Evolutionary conservation across 2,797 vertebrate species (phyloP).

Genomic region (Micrastur ruficollis): DNA sequence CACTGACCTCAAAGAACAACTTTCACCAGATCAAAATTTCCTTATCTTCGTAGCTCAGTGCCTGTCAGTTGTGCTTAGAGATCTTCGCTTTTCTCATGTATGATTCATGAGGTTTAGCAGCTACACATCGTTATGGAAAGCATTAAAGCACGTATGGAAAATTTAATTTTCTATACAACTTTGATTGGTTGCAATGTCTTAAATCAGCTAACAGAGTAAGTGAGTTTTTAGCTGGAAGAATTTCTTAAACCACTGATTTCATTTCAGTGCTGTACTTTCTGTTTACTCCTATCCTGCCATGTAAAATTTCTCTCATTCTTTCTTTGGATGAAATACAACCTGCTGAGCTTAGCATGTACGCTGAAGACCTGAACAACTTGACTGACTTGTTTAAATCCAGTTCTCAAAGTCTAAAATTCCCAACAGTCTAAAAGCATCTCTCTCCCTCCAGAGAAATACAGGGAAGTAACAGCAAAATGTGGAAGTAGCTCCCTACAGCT

Average conservation of each 20-base stretch:
- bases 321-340: not conserved
- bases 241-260: not conserved
- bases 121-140: not conserved
- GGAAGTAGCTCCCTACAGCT: not conserved
- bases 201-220: not conserved
- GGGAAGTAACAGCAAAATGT: not conserved
- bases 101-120: not conserved
- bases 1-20: not conserved
- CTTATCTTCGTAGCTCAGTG: not conserved
- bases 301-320: not conserved
- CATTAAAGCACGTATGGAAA: not conserved
- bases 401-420: not conserved
- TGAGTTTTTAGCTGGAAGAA: not conserved
- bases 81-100: not conserved
- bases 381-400: conserved; percentile 26
- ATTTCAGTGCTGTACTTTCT: not conserved
- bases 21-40: not conserved
- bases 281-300: not conserved
- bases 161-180: not conserved
- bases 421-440: not conserved
- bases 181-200: not conserved
- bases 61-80: not conserved
- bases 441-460: not conserved
- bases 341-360: not conserved
- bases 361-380: not conserved